A percentile compares a stretch with the other conserved stretches of the same genome.
phyloP scores from a whole-genome alignment of 1,140 invertebrate species.

The Ceratitis capitata region DNA sequence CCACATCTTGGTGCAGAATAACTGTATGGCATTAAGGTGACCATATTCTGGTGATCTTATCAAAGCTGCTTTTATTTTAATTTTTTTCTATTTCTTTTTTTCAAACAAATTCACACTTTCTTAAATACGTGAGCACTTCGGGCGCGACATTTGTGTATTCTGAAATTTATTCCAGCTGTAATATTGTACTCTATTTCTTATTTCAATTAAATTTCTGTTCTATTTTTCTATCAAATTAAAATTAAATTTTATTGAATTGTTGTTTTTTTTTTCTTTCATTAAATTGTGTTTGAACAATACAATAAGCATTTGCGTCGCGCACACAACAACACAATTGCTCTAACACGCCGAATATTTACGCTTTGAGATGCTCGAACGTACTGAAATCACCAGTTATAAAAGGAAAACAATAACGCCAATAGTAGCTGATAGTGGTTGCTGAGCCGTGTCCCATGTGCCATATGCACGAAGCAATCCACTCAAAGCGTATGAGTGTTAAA shows the following conservation, averaged over 20 bases:
- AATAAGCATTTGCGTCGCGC: neutral
- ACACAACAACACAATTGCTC: neutral
- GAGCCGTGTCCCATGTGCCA: neutral
- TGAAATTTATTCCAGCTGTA: neutral
- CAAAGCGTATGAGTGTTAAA: neutral
- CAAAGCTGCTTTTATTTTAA: neutral
- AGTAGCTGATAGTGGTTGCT: neutral
- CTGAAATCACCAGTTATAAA: neutral
- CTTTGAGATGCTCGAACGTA: constrained; percentile 19
- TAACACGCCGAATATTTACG: neutral
- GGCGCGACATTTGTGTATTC: neutral
- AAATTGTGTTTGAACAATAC: neutral
- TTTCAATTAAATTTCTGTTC: neutral
- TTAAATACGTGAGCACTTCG: neutral
- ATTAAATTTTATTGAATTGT: neutral
- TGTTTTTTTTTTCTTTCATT: neutral
- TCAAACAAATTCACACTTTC: neutral
- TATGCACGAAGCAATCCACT: neutral
- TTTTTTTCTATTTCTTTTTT: neutral
- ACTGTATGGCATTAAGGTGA: constrained; percentile 70
- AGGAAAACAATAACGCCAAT: constrained; percentile 3
- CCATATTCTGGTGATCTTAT: constrained; percentile 60
- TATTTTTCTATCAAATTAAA: neutral
- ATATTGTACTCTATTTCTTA: neutral
- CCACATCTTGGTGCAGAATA: constrained; percentile 67